These are phyloP conservation scores for Spilosoma lubricipeda DNA, from an alignment of 2,888 invertebrate genomes.

Conservation along the genomic window DNA sequence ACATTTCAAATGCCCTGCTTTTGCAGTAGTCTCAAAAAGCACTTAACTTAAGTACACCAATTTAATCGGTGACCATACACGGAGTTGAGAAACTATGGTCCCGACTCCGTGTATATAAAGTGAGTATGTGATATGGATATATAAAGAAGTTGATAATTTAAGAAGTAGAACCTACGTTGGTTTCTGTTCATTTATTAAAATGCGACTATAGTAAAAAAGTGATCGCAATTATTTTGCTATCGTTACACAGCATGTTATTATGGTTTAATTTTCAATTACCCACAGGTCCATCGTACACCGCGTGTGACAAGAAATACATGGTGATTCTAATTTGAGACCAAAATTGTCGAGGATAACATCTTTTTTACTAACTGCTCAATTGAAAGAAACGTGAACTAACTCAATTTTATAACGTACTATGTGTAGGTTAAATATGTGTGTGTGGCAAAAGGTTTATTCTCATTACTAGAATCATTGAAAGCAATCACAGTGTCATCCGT, in stretches of 20 bases:
- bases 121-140: too few species aligned
- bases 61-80: not conserved
- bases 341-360: not conserved
- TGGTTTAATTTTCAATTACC: conserved; percentile 74
- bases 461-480: too few species aligned
- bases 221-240: conserved; percentile 40
- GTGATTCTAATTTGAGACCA: not conserved
- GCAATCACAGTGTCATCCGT: too few species aligned
- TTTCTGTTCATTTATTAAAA: not conserved
- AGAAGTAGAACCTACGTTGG: not conserved
- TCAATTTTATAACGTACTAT: not conserved
- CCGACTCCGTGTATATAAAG: too few species aligned
- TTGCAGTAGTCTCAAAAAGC: too few species aligned
- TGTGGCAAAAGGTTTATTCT: too few species aligned
- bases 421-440: too few species aligned
- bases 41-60: not conserved
- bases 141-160: not conserved
- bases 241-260: conserved; percentile 56
- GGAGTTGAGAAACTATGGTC: not conserved
- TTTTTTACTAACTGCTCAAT: not conserved
- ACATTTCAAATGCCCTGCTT: not conserved
- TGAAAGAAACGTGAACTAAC: not conserved
- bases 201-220: not conserved
- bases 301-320: conserved; percentile 23
- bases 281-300: conserved; percentile 57